These are phyloP conservation scores for Hedya salicella DNA, from an alignment of 2,888 invertebrate species.

Conservation along the genomic window DNA sequence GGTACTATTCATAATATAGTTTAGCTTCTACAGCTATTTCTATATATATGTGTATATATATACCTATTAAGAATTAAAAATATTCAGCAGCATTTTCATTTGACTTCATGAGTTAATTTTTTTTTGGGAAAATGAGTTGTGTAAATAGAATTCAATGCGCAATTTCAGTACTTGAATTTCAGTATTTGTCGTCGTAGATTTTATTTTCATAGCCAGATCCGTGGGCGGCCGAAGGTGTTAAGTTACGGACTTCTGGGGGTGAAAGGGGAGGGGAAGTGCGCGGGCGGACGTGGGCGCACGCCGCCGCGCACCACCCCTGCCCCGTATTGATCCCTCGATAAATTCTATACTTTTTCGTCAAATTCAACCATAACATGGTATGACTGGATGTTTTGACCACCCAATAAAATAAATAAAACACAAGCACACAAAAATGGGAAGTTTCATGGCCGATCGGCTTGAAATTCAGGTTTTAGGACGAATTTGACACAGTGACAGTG, in stretches of 20 bases:
- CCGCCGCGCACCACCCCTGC: slow-evolving; percentile 67
- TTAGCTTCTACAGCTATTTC: too few relatives aligned
- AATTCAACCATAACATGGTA: slow-evolving; percentile 57
- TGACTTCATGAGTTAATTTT: background rate
- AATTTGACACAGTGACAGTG: background rate
- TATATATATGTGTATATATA: too few relatives aligned
- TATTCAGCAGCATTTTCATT: background rate
- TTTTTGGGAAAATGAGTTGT: background rate
- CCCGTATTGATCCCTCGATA: slow-evolving; percentile 77
- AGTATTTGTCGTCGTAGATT: slow-evolving; percentile 51
- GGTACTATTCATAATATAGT: background rate
- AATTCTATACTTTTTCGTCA: slow-evolving; percentile 70
- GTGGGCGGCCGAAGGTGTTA: slow-evolving; percentile 71
- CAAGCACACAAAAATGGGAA: background rate
- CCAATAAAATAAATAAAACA: background rate
- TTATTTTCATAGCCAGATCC: slow-evolving; percentile 60
- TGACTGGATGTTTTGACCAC: background rate
- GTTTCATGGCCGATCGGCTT: background rate
- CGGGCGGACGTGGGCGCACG: slow-evolving; percentile 67
- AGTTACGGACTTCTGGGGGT: slow-evolving; percentile 61
- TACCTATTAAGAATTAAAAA: too few relatives aligned
- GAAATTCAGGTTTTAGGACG: background rate
- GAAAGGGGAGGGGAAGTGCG: slow-evolving; percentile 50
- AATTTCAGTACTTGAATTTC: slow-evolving; percentile 18
- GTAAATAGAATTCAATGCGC: background rate